Conservation (phyloP, 2,888 invertebrate genomes). For the Pyrrhosoma nymphula region DNA sequence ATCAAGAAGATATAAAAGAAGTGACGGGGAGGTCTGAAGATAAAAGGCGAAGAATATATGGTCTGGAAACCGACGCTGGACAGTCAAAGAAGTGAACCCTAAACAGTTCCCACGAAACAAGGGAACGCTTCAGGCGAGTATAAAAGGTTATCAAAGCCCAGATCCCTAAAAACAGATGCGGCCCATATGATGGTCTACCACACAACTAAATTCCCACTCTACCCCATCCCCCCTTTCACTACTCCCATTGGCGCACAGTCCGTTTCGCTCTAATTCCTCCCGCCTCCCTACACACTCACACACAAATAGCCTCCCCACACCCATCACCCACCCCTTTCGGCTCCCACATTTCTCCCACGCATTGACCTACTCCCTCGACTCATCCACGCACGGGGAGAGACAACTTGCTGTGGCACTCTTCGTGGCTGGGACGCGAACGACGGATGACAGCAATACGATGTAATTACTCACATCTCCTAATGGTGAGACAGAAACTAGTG, state of each 20-base stretch:
- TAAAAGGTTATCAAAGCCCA: neutral
- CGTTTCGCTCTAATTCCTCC: conserved; percentile 18
- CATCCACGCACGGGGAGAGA: neutral
- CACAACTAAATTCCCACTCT: neutral
- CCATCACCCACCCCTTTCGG: neutral
- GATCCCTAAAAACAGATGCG: neutral
- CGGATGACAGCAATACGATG: too few relatives aligned
- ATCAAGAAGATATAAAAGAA: too few relatives aligned
- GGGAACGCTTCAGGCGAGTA: neutral
- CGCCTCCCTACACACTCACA: neutral
- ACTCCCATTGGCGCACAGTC: neutral
- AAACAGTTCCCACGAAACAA: neutral
- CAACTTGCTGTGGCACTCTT: neutral
- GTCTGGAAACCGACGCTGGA: neutral
- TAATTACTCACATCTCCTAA: neutral
- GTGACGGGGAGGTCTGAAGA: neutral
- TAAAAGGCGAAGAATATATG: neutral
- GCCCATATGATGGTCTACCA: neutral
- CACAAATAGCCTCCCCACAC: neutral
- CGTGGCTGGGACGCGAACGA: neutral
- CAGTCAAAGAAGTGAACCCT: neutral
- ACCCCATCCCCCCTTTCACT: neutral
- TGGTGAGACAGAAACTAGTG: neutral
- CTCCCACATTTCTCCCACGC: neutral
- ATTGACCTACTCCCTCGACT: neutral